Conservation (phyloP, 2,888 invertebrate genomes). For the Leptopilina drosophilae region DNA sequence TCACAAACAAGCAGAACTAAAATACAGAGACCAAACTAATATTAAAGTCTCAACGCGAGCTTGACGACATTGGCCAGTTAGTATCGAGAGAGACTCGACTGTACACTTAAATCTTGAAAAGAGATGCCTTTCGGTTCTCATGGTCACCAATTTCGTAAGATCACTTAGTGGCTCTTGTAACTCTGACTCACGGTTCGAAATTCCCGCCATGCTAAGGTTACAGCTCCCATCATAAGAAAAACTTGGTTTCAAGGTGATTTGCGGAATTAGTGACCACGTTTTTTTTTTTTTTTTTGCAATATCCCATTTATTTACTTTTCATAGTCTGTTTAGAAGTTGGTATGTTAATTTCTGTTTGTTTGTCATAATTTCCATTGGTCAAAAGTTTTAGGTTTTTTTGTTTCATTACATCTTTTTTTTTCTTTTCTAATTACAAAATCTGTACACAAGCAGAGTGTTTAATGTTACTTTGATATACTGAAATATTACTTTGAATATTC, state of each 20-base stretch:
- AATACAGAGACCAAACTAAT: constrained; percentile 54
- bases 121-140: constrained; percentile 59
- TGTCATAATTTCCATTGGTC: background rate
- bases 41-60: constrained; percentile 55
- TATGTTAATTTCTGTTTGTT: background rate
- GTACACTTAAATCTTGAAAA: constrained; percentile 52
- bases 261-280: constrained; percentile 26
- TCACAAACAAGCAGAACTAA: constrained; percentile 58
- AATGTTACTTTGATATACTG: no score
- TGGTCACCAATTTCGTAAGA: constrained; percentile 59
- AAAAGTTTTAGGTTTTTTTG: background rate
- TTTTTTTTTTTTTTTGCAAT: background rate
- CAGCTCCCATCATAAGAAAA: constrained; percentile 34
- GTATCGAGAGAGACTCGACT: background rate
- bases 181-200: constrained; percentile 31
- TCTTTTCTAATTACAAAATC: no score
- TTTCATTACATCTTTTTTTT: no score
- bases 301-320: constrained; percentile 21
- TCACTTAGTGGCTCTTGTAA: constrained; percentile 53
- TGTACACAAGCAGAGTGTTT: no score
- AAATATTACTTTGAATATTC: no score
- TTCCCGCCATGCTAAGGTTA: constrained; percentile 39
- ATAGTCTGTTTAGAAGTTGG: constrained; percentile 18
- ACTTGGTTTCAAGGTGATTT: constrained; percentile 33
- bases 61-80: constrained; percentile 46